Conservation (phyloP, 2,888 invertebrate species). For the Drosophila sordidapex region DNA sequence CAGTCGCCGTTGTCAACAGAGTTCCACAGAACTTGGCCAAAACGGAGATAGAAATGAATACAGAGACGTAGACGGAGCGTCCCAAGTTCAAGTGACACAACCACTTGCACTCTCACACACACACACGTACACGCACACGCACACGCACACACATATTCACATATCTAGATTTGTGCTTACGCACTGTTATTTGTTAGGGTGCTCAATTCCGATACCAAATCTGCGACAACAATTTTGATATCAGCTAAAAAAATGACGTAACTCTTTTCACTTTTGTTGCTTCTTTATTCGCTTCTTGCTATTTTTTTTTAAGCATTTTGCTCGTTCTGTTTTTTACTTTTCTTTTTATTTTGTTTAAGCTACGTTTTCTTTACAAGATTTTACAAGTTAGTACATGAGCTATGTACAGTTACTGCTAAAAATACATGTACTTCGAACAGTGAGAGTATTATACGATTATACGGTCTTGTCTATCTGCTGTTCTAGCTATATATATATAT, state of each 20-base stretch:
- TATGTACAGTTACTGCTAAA: slow-evolving; percentile 46
- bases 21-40: slow-evolving; percentile 34
- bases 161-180: not conserved
- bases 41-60: slow-evolving; percentile 8
- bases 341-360: not conserved
- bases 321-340: slow-evolving; percentile 48
- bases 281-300: slow-evolving; percentile 49
- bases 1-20: slow-evolving; percentile 45
- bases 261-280: slow-evolving; percentile 80
- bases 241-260: slow-evolving; percentile 85
- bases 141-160: not conserved
- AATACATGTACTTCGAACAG: slow-evolving; percentile 30
- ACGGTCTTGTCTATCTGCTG: slow-evolving; percentile 21
- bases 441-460: slow-evolving; percentile 2
- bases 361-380: slow-evolving; percentile 28
- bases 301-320: slow-evolving; percentile 58
- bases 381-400: slow-evolving; percentile 32
- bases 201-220: slow-evolving; percentile 84
- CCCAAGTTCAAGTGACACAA: slow-evolving; percentile 69
- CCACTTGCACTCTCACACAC: slow-evolving; percentile 30
- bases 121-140: not conserved
- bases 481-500: slow-evolving; percentile 21
- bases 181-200: slow-evolving; percentile 71
- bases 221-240: slow-evolving; percentile 84
- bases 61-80: slow-evolving; percentile 9